These are phyloP conservation scores for Nomada ruficornis DNA, from an alignment of 2,888 invertebrate genomes.

Conservation along the genomic window DNA sequence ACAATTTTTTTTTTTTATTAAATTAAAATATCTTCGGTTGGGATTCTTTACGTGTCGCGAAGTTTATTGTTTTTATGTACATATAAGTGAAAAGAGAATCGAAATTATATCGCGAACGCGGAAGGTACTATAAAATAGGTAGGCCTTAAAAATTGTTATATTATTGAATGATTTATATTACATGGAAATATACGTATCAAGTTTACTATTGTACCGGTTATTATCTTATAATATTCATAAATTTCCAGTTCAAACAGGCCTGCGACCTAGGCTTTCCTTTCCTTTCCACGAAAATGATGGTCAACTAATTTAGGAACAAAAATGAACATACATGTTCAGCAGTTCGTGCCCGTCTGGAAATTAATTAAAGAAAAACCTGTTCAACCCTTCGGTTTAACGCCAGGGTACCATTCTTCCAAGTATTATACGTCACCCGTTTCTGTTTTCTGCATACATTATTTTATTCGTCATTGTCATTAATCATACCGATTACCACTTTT, in stretches of 20 bases:
- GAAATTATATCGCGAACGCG: background rate
- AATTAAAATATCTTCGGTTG: constrained; percentile 62
- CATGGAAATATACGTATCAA: constrained; percentile 23
- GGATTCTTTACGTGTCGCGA: constrained; percentile 27
- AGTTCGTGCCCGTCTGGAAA: no score
- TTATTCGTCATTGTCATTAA: background rate
- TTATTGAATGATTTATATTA: constrained; percentile 8
- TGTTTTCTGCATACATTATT: background rate
- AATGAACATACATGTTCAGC: no score
- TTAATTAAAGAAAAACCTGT: background rate
- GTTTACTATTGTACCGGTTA: background rate
- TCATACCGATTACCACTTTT: background rate
- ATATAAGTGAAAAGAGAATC: constrained; percentile 14
- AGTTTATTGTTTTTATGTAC: constrained; percentile 16
- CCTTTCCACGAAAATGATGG: no score
- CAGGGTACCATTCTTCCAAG: background rate
- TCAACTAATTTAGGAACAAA: no score
- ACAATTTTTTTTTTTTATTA: constrained; percentile 14
- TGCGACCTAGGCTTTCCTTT: no score
- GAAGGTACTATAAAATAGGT: constrained; percentile 21
- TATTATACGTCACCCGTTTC: background rate
- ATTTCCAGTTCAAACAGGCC: no score
- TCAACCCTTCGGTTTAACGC: background rate
- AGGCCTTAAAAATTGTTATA: constrained; percentile 2
- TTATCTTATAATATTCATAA: no score